These are phyloP conservation scores for Solenopsis fugax DNA, from an alignment of 1,140 invertebrate genomes.

Conservation along the genomic window DNA sequence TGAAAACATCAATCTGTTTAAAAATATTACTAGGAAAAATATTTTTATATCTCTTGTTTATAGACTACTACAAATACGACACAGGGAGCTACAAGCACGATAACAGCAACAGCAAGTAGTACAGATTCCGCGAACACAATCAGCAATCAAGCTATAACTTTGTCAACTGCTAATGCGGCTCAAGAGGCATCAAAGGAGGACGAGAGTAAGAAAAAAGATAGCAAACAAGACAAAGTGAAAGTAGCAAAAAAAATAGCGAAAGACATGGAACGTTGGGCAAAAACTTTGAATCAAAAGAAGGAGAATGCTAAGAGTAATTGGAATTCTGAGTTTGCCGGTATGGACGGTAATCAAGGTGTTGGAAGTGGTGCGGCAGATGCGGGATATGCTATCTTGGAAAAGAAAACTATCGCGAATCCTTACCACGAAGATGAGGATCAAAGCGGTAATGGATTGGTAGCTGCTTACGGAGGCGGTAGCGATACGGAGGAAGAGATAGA, in stretches of 20 bases:
- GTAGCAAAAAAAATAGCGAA: slow-evolving; percentile 99
- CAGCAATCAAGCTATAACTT: slow-evolving; percentile 68
- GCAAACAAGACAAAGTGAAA: slow-evolving; percentile 96
- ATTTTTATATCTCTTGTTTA: not conserved
- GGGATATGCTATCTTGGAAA: slow-evolving; percentile 95
- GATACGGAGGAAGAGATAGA: slow-evolving; percentile 90
- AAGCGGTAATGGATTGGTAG: slow-evolving; percentile 88
- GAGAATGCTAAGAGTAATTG: slow-evolving; percentile 92
- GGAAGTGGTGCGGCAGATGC: slow-evolving; percentile 94
- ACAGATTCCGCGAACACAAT: slow-evolving; percentile 58
- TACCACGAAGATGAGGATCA: slow-evolving; percentile 85
- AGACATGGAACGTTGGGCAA: slow-evolving; percentile 95
- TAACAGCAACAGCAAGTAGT: slow-evolving; percentile 67
- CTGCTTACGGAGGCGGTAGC: slow-evolving; percentile 92
- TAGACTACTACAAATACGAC: slow-evolving; percentile 79
- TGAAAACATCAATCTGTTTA: slow-evolving; percentile 3
- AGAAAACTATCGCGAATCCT: slow-evolving; percentile 85
- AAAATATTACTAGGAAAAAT: not conserved
- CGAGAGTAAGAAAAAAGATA: slow-evolving; percentile 87
- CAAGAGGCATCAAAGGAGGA: slow-evolving; percentile 82
- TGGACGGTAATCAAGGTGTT: slow-evolving; percentile 82
- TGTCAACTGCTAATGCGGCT: slow-evolving; percentile 25
- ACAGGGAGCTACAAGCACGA: slow-evolving; percentile 84
- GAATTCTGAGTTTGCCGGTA: slow-evolving; percentile 87
- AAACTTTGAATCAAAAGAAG: slow-evolving; percentile 98